Base-by-base conservation (phyloP, 2,888 invertebrate species). In the Auanema sp. region DNA sequence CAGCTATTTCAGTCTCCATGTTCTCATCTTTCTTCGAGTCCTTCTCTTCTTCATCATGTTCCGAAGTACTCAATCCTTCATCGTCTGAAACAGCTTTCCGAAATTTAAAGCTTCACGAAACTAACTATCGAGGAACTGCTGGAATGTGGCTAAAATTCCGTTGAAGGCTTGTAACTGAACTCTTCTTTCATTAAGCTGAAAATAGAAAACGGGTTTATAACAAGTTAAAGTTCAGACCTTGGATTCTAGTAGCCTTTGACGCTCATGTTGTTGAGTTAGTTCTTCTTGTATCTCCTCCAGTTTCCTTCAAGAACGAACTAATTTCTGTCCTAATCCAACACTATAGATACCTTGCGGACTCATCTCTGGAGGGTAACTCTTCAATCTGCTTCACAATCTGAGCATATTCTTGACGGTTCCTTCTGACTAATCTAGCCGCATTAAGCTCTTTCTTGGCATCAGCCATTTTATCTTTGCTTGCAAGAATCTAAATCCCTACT, bases 331-430 rank as follows among this genome's bases (percentile, higher is more conserved):
- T 24, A 47, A 33, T 18, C 43, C 10, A 56, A 59, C 52, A 16
- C 2, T 42, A 52, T 47, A 6, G 8, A 14, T 51, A 71, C 69
- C 64, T 58, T 1, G 60, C 55, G 0, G 79, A 72, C 10, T 77
- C 77, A 5, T 65, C 53, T 41, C 80, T 55, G 14, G 75, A 69
- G 21, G 80, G 80, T 16, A 69, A 58, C 41, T 76, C 72, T 14
- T 78, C 71, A 41, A 80, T 74, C 52, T 65, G 61, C 23, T 72
- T 71, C 2, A 74, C 80, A 11, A 79, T 60, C 8, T 60, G 65
- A n/a, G 78, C 74, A 58, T 80, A 80, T 54, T 80, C 80, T 55
- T 80, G 79, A 11, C 75, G 65, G 53, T 80, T 79, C 50, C 75
- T 65, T 12, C 76, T 60, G 18, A 77, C 60, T 55, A 58, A 23